These are phyloP conservation scores for Callipepla squamata DNA, from an alignment of 2,113 vertebrate species.

Conservation along the genomic window DNA sequence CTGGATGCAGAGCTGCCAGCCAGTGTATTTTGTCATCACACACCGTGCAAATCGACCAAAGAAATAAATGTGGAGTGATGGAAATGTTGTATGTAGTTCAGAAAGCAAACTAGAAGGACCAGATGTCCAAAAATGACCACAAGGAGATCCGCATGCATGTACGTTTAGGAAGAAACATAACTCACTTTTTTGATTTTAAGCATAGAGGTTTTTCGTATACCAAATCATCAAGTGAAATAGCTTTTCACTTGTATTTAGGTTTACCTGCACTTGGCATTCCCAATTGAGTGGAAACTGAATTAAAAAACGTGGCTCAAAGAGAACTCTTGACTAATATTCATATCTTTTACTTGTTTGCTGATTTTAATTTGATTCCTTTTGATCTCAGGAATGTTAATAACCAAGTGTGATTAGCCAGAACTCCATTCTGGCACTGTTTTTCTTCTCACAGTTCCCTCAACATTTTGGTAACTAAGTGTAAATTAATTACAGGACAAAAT, in stretches of 20 bases:
- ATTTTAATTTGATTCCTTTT: not conserved
- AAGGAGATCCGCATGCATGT: not conserved
- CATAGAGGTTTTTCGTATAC: not conserved
- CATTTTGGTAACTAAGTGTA: not conserved
- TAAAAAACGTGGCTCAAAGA: not conserved
- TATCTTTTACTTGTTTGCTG: not conserved
- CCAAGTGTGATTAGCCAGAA: not conserved
- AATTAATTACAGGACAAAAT: not conserved
- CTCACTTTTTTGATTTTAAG: not conserved
- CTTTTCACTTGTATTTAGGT: not conserved
- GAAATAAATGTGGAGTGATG: not conserved
- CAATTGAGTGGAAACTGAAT: not conserved
- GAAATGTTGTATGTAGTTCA: not conserved
- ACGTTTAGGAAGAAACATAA: not conserved
- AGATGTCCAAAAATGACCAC: not conserved
- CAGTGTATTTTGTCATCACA: not conserved
- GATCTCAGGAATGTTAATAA: not conserved
- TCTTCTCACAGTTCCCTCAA: not conserved
- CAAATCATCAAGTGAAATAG: not conserved
- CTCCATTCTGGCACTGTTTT: not conserved
- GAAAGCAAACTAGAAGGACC: not conserved
- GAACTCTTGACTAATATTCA: not conserved
- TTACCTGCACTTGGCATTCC: not conserved
- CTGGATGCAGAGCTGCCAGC: not conserved
- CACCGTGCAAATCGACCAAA: not conserved